These are phyloP conservation scores for Drosophila trichaetosa DNA, from an alignment of 2,888 invertebrate genomes.

Conservation along the genomic window DNA sequence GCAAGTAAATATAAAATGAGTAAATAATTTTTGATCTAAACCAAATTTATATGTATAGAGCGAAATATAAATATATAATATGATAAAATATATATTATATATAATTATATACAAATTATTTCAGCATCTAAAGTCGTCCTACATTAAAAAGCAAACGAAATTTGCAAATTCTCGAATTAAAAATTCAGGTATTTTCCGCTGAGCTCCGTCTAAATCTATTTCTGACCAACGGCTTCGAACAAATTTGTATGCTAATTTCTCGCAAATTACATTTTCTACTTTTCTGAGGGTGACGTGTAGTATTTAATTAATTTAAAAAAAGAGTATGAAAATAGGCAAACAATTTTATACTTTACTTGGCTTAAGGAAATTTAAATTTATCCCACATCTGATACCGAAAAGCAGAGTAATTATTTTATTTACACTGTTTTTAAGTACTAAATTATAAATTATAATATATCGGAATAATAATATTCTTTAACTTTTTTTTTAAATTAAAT, in stretches of 20 bases:
- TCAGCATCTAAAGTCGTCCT: neutral
- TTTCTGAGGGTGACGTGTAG: neutral
- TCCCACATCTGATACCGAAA: accelerated
- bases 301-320: neutral
- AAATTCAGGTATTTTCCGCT: neutral
- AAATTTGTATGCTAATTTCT: neutral
- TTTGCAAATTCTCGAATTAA: accelerated
- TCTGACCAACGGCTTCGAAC: neutral
- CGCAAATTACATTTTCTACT: neutral
- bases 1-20: neutral
- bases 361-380: neutral
- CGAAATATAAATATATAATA: neutral
- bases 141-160: neutral
- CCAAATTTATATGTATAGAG: neutral
- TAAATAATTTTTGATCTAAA: neutral
- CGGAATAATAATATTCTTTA: neutral
- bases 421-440: neutral
- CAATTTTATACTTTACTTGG: neutral
- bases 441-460: neutral
- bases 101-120: neutral
- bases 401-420: neutral
- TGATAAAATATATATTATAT: too few relatives aligned
- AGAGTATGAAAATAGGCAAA: neutral
- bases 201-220: neutral
- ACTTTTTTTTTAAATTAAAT: neutral